A percentile compares a stretch with the other conserved stretches of the same genome.
Evolutionary conservation across 1,140 invertebrate species (phyloP).

Genomic region (Leptinotarsa defecta): DNA sequence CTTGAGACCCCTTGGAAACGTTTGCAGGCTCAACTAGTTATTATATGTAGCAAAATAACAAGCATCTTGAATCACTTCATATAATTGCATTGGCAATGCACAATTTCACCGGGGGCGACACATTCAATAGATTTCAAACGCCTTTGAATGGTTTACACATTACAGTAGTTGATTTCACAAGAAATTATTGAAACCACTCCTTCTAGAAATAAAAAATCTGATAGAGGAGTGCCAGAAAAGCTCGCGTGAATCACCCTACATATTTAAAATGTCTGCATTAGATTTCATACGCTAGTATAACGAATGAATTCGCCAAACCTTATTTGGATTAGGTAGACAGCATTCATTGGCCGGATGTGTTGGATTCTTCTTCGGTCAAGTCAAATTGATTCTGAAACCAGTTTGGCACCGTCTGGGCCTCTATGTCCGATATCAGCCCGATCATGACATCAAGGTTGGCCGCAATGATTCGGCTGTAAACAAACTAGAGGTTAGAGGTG

Average conservation of each 20-base stretch:
- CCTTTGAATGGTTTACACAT: no score
- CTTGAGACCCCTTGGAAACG: no score
- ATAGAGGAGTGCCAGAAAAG: no score
- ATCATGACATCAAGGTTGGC: neutral
- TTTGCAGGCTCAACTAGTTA: no score
- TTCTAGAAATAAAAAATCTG: no score
- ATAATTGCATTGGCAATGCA: no score
- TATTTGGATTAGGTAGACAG: conserved; percentile 26
- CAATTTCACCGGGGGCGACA: no score
- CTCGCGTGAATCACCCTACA: neutral
- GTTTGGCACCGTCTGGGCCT: conserved; percentile 29
- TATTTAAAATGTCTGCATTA: neutral
- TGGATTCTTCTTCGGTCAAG: conserved; percentile 35
- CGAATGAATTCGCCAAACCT: conserved; percentile 9
- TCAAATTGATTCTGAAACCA: conserved; percentile 27
- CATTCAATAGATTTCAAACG: no score
- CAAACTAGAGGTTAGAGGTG: neutral
- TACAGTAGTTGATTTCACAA: no score
- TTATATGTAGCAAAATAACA: no score
- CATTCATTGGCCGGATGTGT: conserved; percentile 25
- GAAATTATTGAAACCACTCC: no score
- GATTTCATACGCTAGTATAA: neutral
- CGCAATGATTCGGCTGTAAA: neutral
- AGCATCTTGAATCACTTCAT: no score
- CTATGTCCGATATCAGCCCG: conserved; percentile 20